These are phyloP conservation scores for Laticauda colubrina DNA, from an alignment of 2,113 vertebrate genomes.

Conservation along the genomic window DNA sequence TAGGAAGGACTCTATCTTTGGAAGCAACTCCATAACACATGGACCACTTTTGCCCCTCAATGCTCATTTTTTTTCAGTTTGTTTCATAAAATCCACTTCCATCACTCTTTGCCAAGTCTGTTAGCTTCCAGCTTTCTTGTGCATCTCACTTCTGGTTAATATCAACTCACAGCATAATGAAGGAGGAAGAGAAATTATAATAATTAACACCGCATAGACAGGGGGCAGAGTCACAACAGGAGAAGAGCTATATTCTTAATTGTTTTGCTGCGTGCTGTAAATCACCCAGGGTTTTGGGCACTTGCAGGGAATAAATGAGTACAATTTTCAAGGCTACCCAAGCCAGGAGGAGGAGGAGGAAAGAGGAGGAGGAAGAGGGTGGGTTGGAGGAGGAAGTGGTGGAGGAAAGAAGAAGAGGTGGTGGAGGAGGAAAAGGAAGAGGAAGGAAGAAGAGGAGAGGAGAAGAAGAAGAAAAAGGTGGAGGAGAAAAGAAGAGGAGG, in stretches of 20 bases:
- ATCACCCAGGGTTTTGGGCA: not conserved
- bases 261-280: not conserved
- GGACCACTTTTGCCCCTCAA: not conserved
- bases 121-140: not conserved
- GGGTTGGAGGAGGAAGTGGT: too few species aligned
- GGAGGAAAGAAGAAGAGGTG: too few species aligned
- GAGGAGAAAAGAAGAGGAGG: too few species aligned
- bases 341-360: not conserved
- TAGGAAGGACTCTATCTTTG: not conserved
- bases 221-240: not conserved
- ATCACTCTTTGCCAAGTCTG: not conserved
- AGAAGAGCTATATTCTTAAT: not conserved
- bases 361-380: too few species aligned
- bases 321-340: not conserved
- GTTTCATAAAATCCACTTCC: not conserved
- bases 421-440: too few species aligned
- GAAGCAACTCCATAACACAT: not conserved
- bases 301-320: not conserved
- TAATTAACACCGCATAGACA: not conserved
- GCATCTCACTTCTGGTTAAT: not conserved
- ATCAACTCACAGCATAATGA: not conserved
- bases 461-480: too few species aligned
- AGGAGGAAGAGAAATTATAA: not conserved
- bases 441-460: too few species aligned
- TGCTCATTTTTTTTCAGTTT: not conserved